Base-by-base conservation (phyloP, 2,797 vertebrate genomes). In the Sternarchorhynchus goeldii region DNA sequence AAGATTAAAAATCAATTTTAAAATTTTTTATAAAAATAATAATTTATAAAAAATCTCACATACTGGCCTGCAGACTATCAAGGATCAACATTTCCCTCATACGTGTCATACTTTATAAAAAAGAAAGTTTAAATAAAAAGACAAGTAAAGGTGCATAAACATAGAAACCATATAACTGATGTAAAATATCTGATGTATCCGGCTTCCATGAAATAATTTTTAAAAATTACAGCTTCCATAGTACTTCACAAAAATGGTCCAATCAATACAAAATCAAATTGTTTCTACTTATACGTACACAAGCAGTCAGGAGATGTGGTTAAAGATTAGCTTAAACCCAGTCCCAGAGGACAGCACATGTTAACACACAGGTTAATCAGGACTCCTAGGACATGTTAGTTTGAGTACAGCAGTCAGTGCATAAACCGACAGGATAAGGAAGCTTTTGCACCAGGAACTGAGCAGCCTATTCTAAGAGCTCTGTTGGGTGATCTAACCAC, bases 391-490 rank as follows among this genome's bases (percentile, higher is more conserved):
- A 69, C 58, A 81, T 58, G 81, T 72, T 70, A 34, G 21, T 78
- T 53, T 64, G 41, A 83, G 29, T 78, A 86, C 77, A 88, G 83
- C 73, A 81, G 79, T 76, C 77, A 63, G 80, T 75, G 82, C 78
- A 74, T 79, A 58, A 79, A 81, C 17, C 60, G 57, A n/a, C 71
- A 58, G 64, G 71, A 85, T 25, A n/a, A 85, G 75, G 68, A 85
- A 45, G 58, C 65, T 67, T 84, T 88, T 87, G 85, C 84, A 88
- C 78, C 87, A 87, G 87, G 85, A 63, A 83, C 79, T 85, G 83
- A 85, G 86, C 81, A 68, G 53, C 16, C 55, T 53, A 60, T 32
- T 2, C 10, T 50, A 36, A 31, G 36, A 16, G 5, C 2, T n/a
- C 25, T 20, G 45, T 53, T 12, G 4, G 25, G 31, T 10, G 29